Conservation (phyloP, 2,113 vertebrate species). For the Sphaerodactylus townsendi region DNA sequence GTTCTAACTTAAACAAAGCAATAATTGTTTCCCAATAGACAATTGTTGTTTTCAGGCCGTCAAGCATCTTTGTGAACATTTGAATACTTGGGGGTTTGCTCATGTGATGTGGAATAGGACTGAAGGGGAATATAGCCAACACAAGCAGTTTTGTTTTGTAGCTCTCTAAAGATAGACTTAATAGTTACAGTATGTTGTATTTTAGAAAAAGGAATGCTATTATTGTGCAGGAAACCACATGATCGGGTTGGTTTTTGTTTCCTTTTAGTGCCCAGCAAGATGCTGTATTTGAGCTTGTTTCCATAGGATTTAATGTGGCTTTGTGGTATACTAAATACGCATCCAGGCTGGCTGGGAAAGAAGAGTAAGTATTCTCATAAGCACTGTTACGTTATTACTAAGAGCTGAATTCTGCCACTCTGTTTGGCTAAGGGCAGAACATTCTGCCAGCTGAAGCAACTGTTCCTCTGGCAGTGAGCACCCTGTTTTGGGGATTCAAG, state of each 20-base stretch:
- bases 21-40: not conserved
- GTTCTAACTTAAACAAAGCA: not conserved
- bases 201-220: not conserved
- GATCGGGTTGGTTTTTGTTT: not conserved
- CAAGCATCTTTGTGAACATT: not conserved
- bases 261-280: slow-evolving; percentile 90
- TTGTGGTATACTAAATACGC: slow-evolving; percentile 97
- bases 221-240: not conserved
- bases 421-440: too few species aligned
- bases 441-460: too few species aligned
- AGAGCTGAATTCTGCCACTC: too few species aligned
- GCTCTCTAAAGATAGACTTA: not conserved
- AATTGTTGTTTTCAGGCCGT: slow-evolving; percentile 4
- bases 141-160: not conserved
- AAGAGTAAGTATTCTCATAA: slow-evolving; percentile 84
- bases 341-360: slow-evolving; percentile 93
- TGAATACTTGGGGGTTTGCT: not conserved
- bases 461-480: too few species aligned
- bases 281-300: slow-evolving; percentile 92
- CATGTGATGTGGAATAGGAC: not conserved
- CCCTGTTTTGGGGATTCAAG: too few species aligned
- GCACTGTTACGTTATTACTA: too few species aligned
- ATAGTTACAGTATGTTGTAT: not conserved
- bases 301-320: slow-evolving; percentile 95
- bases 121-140: not conserved